phyloP scores from a whole-genome alignment of 2,888 invertebrate genomes.

The Drosophila stalkeri region DNA sequence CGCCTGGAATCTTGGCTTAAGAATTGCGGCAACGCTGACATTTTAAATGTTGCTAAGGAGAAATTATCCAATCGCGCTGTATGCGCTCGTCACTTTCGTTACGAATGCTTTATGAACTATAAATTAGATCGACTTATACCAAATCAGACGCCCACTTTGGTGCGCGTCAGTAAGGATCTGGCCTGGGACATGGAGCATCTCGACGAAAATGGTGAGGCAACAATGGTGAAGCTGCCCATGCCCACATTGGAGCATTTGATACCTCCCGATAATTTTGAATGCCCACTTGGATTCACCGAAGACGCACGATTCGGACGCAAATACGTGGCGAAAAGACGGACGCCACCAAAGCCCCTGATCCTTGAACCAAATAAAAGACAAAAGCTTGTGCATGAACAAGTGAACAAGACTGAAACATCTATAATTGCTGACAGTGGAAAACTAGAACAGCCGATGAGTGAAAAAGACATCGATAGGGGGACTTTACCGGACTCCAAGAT shows the following conservation, averaged over 20 bases:
- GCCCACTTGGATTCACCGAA: slow-evolving; percentile 59
- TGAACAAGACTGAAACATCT: background rate
- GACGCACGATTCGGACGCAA: slow-evolving; percentile 32
- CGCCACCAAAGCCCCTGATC: slow-evolving; percentile 24
- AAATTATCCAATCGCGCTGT: slow-evolving; percentile 86
- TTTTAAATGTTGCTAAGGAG: slow-evolving; percentile 81
- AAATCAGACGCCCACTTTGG: slow-evolving; percentile 85
- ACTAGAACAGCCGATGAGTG: background rate
- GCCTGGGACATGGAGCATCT: slow-evolving; percentile 75
- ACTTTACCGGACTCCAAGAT: background rate
- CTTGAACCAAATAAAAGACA: slow-evolving; percentile 20
- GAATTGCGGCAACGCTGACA: slow-evolving; percentile 57
- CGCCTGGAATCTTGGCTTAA: slow-evolving; percentile 70
- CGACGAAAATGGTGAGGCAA: slow-evolving; percentile 59
- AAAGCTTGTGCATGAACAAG: slow-evolving; percentile 4
- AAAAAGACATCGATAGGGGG: background rate
- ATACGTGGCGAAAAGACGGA: slow-evolving; percentile 18
- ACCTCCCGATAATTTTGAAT: slow-evolving; percentile 69
- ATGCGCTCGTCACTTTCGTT: slow-evolving; percentile 86
- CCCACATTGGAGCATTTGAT: slow-evolving; percentile 70
- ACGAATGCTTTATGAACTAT: slow-evolving; percentile 86
- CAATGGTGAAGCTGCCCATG: slow-evolving; percentile 50
- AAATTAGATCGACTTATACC: slow-evolving; percentile 85
- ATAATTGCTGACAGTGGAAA: background rate
- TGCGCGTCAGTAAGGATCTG: slow-evolving; percentile 65